Conservation (phyloP, 23 tunicate species). For the Diplosoma virens region DNA sequence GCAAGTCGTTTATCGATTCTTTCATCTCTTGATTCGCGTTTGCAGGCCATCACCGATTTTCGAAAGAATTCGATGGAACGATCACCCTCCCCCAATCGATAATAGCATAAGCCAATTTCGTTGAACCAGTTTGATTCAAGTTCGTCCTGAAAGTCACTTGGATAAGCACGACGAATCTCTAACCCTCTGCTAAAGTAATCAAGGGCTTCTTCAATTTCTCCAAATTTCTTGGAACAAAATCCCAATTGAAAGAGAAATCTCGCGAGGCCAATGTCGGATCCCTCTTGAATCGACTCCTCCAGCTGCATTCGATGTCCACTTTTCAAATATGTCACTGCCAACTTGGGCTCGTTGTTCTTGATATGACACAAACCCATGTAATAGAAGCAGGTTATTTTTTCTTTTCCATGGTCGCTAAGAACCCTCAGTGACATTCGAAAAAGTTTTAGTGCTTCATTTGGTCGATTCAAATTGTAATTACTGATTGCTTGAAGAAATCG, state of each 20-base stretch:
- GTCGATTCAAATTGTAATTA: not conserved
- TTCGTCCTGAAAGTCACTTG: not conserved
- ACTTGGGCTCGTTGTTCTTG: conserved; percentile 5
- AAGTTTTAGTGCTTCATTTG: not conserved
- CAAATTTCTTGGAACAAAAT: not conserved
- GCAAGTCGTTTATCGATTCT: not conserved
- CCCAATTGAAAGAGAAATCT: not conserved
- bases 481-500: conserved; percentile 1
- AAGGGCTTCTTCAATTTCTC: not conserved
- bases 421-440: not conserved
- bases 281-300: not conserved
- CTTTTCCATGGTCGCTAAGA: conserved; percentile 1
- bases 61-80: not conserved
- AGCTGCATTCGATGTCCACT: conserved; percentile 1
- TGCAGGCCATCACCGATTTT: not conserved
- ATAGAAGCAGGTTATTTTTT: conserved; percentile 10
- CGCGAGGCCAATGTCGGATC: not conserved
- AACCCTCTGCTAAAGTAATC: not conserved
- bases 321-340: not conserved
- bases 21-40: not conserved
- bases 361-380: conserved; percentile 12
- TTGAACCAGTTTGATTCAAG: conserved; percentile 8
- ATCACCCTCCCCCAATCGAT: not conserved
- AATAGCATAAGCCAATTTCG: conserved; percentile 1
- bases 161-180: conserved; percentile 9